These are phyloP conservation scores for Metaphire vulgaris DNA, from an alignment of 1,140 invertebrate genomes.

Conservation along the genomic window DNA sequence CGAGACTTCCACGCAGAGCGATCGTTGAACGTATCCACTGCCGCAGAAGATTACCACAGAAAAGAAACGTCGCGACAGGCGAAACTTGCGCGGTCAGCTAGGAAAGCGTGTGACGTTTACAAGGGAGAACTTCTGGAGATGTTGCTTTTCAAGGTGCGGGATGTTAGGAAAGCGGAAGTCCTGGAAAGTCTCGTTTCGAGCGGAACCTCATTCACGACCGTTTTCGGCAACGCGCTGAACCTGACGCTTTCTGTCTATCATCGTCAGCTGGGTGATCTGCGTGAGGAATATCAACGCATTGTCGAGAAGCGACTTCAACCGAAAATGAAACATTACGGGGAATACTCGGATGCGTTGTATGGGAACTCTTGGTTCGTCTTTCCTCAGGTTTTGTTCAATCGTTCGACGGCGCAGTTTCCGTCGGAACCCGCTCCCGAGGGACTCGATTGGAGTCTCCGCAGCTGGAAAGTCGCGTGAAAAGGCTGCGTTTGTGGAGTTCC, in stretches of 20 bases:
- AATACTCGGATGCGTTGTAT: background rate
- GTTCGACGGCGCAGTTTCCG: background rate
- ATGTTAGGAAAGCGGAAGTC: background rate
- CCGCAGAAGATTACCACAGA: background rate
- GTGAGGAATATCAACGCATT: background rate
- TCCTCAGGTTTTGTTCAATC: background rate
- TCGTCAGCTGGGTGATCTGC: background rate
- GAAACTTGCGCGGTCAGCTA: background rate
- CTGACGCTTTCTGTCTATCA: background rate
- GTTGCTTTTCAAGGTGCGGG: background rate
- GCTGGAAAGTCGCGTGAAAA: background rate
- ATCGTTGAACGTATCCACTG: background rate
- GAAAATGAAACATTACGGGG: background rate
- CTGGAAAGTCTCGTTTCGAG: background rate
- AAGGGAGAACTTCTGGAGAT: background rate
- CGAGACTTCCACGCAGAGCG: background rate
- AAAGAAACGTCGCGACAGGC: background rate
- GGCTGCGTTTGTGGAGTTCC: background rate
- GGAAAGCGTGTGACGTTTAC: background rate
- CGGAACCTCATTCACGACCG: background rate
- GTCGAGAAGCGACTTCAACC: background rate
- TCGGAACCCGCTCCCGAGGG: too few species aligned
- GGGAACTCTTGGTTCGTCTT: background rate
- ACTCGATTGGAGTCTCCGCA: too few species aligned
- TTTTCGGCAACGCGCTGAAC: background rate